These are phyloP conservation scores for Nixonia krombeini DNA, from an alignment of 1,140 invertebrate genomes.

Conservation along the genomic window DNA sequence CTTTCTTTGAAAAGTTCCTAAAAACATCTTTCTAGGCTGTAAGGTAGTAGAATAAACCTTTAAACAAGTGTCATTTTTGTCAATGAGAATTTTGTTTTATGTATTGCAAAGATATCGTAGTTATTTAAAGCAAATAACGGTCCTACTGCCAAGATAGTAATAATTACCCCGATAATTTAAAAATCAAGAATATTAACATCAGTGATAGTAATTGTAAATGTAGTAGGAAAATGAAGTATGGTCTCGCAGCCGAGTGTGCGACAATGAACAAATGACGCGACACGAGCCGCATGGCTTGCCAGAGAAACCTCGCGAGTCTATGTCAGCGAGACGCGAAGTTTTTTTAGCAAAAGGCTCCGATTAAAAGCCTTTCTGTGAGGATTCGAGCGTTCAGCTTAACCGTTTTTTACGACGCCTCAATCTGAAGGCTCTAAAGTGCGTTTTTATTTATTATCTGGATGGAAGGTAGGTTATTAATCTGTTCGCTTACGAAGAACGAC, in stretches of 20 bases:
- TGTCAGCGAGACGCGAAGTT: conserved; percentile 58
- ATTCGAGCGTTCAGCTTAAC: conserved; percentile 68
- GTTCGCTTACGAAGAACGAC: too few species aligned
- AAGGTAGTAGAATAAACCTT: too few species aligned
- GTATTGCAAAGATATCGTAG: too few species aligned
- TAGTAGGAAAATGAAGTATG: conserved; percentile 38
- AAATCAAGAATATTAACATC: too few species aligned
- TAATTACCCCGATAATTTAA: too few species aligned
- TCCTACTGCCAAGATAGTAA: too few species aligned
- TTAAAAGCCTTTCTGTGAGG: conserved; percentile 72
- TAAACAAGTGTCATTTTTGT: too few species aligned
- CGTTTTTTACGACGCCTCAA: conserved; percentile 38
- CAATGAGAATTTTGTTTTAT: too few species aligned
- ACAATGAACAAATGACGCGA: conserved; percentile 73
- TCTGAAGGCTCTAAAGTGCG: conserved; percentile 69
- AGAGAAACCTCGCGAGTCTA: conserved; percentile 66
- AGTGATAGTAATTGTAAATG: too few species aligned
- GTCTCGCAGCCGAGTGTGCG: conserved; percentile 70
- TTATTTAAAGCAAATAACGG: too few species aligned
- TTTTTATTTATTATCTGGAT: conserved; percentile 56
- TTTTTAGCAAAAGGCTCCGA: conserved; percentile 68
- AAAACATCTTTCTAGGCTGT: too few species aligned
- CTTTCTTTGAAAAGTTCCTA: too few species aligned
- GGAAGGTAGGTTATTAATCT: conserved; percentile 60
- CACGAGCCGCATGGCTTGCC: conserved; percentile 72